Conservation (phyloP, 2,888 invertebrate species). For the Tillus elongatus region DNA sequence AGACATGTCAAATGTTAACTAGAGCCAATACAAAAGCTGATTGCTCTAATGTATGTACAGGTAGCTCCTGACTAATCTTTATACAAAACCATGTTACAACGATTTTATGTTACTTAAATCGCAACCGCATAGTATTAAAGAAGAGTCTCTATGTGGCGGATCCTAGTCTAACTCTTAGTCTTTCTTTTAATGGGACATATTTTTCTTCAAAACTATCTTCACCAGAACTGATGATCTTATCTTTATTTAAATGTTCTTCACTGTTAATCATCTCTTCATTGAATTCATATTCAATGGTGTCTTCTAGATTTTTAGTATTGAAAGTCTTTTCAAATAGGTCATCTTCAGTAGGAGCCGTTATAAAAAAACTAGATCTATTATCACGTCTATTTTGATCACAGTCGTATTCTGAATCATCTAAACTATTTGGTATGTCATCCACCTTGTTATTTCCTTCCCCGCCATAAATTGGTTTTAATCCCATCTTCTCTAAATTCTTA, state of each 20-base stretch:
- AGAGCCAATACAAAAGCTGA: no score
- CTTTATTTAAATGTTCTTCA: slow-evolving; percentile 4
- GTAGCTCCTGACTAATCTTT: no score
- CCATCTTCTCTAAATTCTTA: slow-evolving; percentile 21
- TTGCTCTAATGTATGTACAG: no score
- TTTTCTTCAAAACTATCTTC: slow-evolving; percentile 25
- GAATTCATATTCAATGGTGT: slow-evolving; percentile 54
- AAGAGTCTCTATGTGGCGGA: no score
- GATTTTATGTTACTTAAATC: no score
- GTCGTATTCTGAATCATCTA: neutral
- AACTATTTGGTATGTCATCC: slow-evolving; percentile 2
- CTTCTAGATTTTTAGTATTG: slow-evolving; percentile 69
- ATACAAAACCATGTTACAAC: no score
- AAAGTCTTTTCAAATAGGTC: slow-evolving; percentile 59
- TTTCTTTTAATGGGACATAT: slow-evolving; percentile 28
- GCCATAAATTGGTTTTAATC: slow-evolving; percentile 9
- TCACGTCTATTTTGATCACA: neutral
- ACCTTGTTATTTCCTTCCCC: slow-evolving; percentile 3
- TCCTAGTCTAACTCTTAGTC: no score
- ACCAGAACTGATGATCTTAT: no score
- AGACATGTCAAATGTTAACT: no score
- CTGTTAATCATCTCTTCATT: slow-evolving; percentile 9
- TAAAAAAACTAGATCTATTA: slow-evolving; percentile 31
- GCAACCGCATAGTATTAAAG: no score
- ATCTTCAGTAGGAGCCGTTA: slow-evolving; percentile 34